Base-by-base conservation (phyloP, 2,797 vertebrate genomes). In the Siniperca scherzeri region DNA sequence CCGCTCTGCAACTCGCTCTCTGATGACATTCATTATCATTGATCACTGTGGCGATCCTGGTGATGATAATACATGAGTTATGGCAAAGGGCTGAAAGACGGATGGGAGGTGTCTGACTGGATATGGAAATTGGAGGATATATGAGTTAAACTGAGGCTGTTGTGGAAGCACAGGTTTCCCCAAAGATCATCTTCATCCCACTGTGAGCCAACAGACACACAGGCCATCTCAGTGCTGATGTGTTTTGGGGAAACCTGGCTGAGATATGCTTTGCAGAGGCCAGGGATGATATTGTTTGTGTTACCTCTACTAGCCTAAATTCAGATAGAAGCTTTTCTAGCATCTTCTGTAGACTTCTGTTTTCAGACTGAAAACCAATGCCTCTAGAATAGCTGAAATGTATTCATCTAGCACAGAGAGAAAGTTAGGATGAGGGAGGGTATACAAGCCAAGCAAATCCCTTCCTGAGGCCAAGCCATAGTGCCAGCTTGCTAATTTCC, bases 1-100 rank as follows among this genome's bases (percentile, higher is more conserved):
- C 50, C 2, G 19, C 72, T 77, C 56, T 57, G 77, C 59, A 74
- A 42, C 59, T 73, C 11, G 13, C 70, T 70, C 57, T 77, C 69
- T 81, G 82, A 78, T 88, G 83, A 86, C 87, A 90, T 89, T 91
- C 88, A 88, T 84, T 83, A 80, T 73, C 83, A 89, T 86, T 87
- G 90, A 91, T 92, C 85, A 84, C 46, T 64, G 77, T 40, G 69
- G 70, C 80, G 82, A 82, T 82, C 61, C 83, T 1, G 10, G 12
- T 40, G 66, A 73, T 69, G 74, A 78, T 82, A 80, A 89, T 56
- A 73, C 72, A 88, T 87, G 88, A 92, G 76, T 84, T 59, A 83
- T 80, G 74, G 69, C 70, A 44, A 68, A 66, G n/a, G 38, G 22
- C 55, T 72, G 76, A 42, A 72, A 83, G 91, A 89, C 4, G 44